Percentiles rank a stretch among this genome's conserved stretches.
Conservation (phyloP, 2,888 invertebrate genomes). For the Orthosia incerta region DNA sequence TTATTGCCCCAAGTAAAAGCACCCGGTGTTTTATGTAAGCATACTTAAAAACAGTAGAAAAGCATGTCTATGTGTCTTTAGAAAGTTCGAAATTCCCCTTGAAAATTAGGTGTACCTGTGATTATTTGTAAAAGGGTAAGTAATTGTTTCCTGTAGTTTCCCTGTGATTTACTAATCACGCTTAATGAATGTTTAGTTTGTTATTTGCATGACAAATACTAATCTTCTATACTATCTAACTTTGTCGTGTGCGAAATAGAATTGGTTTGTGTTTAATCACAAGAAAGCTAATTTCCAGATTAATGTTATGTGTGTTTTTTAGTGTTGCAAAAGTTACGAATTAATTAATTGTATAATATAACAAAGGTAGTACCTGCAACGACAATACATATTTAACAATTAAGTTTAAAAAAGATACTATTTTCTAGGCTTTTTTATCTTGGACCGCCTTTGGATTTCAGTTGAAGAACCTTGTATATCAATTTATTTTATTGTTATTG, state of each 20-base stretch:
- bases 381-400: neutral
- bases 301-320: slow-evolving; percentile 9
- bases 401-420: neutral
- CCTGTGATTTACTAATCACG: slow-evolving; percentile 61
- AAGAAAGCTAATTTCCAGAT: slow-evolving; percentile 2
- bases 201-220: slow-evolving; percentile 70
- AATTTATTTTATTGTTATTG: neutral
- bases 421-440: neutral
- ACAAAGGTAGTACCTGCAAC: neutral
- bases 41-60: slow-evolving; percentile 79
- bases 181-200: slow-evolving; percentile 64
- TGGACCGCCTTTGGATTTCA: neutral
- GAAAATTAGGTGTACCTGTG: slow-evolving; percentile 82
- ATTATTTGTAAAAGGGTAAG: slow-evolving; percentile 82
- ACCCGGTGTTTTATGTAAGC: slow-evolving; percentile 88
- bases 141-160: slow-evolving; percentile 81
- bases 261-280: slow-evolving; percentile 21
- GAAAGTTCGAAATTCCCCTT: slow-evolving; percentile 77
- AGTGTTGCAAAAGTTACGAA: neutral
- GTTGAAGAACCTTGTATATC: neutral
- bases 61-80: slow-evolving; percentile 88
- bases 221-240: slow-evolving; percentile 36
- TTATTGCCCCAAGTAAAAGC: slow-evolving; percentile 75
- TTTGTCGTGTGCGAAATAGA: slow-evolving; percentile 24
- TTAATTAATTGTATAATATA: neutral